These are phyloP conservation scores for Apus apus DNA, from an alignment of 2,113 vertebrate species.

Conservation along the genomic window DNA sequence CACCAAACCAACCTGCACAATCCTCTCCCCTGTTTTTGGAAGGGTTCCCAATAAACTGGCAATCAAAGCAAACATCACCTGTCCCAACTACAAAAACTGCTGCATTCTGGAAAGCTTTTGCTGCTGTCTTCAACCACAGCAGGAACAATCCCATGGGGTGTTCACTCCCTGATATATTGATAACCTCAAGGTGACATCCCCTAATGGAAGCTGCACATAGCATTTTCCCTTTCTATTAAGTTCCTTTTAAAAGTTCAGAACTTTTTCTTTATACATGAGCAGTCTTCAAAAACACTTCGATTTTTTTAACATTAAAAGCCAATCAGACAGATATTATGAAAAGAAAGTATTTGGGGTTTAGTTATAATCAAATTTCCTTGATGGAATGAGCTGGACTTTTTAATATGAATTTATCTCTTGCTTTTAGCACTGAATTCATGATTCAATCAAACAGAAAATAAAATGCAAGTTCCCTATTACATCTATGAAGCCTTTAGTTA, in stretches of 20 bases:
- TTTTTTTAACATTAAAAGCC: conserved; percentile 14
- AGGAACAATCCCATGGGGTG: not conserved
- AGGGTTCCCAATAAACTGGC: not conserved
- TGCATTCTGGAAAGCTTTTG: not conserved
- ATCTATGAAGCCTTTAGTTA: conserved; percentile 43
- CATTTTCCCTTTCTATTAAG: not conserved
- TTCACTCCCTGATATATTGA: not conserved
- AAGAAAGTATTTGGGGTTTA: not conserved
- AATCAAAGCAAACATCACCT: not conserved
- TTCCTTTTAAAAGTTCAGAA: not conserved
- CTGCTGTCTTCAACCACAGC: not conserved
- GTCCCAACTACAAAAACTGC: not conserved
- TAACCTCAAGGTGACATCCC: not conserved
- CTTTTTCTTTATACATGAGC: not conserved
- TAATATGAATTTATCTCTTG: not conserved
- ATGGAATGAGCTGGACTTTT: not conserved
- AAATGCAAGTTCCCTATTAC: conserved; percentile 57
- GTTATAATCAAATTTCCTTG: conserved; percentile 17
- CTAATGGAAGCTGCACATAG: not conserved
- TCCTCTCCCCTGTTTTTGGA: not conserved
- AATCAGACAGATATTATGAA: not conserved
- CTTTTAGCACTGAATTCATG: conserved; percentile 16
- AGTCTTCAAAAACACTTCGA: not conserved
- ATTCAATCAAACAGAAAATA: conserved; percentile 69
- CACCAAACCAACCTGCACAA: not conserved